Evolutionary conservation across 2,888 invertebrate genomes (phyloP).

Genomic region (Hanleya hanleyi): DNA sequence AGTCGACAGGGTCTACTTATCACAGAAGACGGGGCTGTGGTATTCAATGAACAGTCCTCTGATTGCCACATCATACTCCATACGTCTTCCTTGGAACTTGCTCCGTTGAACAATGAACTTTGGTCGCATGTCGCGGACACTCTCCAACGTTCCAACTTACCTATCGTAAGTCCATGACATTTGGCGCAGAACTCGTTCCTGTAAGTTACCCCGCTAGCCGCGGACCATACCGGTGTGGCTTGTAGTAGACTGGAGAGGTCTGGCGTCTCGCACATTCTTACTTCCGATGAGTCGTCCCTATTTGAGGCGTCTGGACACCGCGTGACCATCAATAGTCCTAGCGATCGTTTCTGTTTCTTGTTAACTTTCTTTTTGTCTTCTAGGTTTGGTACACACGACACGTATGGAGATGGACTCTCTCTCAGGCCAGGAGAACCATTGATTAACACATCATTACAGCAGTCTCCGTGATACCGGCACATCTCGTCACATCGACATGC

Average conservation of each 20-base stretch:
- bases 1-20: not conserved
- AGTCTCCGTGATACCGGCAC: not conserved
- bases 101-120: not conserved
- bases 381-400: not conserved
- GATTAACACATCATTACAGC: slow-evolving; percentile 5
- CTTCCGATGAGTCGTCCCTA: too few species aligned
- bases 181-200: not conserved
- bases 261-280: not conserved
- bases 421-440: too few species aligned
- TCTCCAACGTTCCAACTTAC: not conserved
- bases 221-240: not conserved
- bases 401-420: too few species aligned
- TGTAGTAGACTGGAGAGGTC: not conserved
- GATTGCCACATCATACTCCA: not conserved
- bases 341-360: not conserved
- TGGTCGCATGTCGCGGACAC: not conserved
- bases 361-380: too few species aligned
- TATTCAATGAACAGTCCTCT: not conserved
- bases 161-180: not conserved
- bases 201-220: not conserved
- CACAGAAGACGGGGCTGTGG: not conserved
- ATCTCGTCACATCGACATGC: not conserved
- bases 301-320: too few species aligned
- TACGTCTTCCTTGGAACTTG: not conserved
- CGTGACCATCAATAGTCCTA: not conserved